Base-by-base conservation (phyloP, 2,888 invertebrate genomes). In the Cordilura impudica region DNA sequence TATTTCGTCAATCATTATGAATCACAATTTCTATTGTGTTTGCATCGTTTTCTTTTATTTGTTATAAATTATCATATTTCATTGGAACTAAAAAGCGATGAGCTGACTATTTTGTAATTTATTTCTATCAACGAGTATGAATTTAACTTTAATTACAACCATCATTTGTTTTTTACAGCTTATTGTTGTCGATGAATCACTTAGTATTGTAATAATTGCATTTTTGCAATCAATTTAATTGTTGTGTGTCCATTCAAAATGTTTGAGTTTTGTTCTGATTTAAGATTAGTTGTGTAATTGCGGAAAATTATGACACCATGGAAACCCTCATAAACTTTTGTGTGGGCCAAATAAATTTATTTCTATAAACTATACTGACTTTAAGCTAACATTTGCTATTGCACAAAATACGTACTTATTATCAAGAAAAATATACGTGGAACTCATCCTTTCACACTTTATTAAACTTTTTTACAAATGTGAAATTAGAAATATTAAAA, bases 21-120 rank as follows among this genome's bases (percentile, higher is more conserved):
- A 61, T 72, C 72, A 78, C 47, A 54, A 19, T 43, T 60, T 47
- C n/a, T 19, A 54, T 19, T 54, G 19, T 29, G 12, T n/a, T 39
- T 39, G 12, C 1, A 39, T 39, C 12, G n/a, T 39, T 39, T 12
- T 39, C 3, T 39, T 39, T 39, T 31, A 31, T 31, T 39, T 39
- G n/a, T 39, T 39, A 43, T 54, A 53, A 47, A 78, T 66, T 56
- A 72, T 67, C 73, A 78, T 73, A 72, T 78, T 78, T 78, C 73
- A 56, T 67, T 69, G 45, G 58, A 72, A 67, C 12, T 19, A 60
- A 66, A n/a, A 74, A 53, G 51, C 53, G 60, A 47, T 70, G 58
- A 53, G 45, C 12, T 45, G 49, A 60, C 23, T 23, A 51, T 51
- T 21, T 60, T 45, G 56, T 63, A 23, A 26, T 60, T 14, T 16